Conservation (phyloP, 2,113 vertebrate species). For the Camelus dromedarius region DNA sequence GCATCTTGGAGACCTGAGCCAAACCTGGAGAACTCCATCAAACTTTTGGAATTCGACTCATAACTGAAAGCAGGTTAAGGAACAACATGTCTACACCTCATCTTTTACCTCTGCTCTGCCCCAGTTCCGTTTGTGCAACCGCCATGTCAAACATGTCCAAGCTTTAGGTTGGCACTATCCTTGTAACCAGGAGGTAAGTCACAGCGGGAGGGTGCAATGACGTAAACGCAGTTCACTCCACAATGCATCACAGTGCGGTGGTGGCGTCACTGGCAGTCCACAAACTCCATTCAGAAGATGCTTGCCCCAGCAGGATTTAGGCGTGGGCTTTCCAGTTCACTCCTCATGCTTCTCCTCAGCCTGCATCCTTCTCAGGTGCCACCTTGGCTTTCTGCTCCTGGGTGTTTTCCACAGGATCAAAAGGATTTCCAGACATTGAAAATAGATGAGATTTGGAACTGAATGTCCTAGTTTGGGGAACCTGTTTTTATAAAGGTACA, state of each 20-base stretch:
- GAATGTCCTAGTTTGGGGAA: background rate
- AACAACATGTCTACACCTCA: background rate
- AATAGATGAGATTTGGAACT: background rate
- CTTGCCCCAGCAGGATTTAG: background rate
- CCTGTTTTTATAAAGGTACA: background rate
- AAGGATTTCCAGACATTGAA: background rate
- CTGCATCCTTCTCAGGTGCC: background rate
- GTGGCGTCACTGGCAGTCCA: background rate
- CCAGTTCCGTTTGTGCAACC: background rate
- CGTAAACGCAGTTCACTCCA: background rate
- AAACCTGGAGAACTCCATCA: background rate
- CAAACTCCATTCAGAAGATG: background rate
- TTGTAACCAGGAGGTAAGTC: background rate
- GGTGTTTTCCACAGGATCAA: constrained; percentile 16
- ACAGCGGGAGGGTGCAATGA: background rate
- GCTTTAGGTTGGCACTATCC: background rate
- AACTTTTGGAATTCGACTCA: background rate
- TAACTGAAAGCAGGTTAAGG: background rate
- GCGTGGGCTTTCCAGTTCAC: background rate
- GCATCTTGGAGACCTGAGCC: background rate
- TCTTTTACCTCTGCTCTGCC: background rate
- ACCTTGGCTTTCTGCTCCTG: background rate
- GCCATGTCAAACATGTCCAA: background rate
- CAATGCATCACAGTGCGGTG: background rate
- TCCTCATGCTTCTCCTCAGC: background rate